Evolutionary conservation across 1,140 invertebrate species (phyloP).

Genomic region (Bombus haemorrhoidalis): DNA sequence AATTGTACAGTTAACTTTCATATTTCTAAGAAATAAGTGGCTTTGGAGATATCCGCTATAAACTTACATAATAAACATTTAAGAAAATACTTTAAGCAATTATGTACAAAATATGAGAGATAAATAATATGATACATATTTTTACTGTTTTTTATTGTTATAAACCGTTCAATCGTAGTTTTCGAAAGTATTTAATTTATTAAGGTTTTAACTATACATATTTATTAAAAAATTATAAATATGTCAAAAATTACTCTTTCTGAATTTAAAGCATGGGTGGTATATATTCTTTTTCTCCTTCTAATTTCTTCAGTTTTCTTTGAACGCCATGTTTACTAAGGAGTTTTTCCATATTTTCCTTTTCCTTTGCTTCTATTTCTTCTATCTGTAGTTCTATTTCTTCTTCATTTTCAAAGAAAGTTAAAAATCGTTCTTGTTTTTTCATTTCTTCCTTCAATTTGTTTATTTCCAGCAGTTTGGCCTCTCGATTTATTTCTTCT

Average conservation of each 20-base stretch:
- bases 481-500: conserved; percentile 81
- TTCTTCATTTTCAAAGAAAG: conserved; percentile 91
- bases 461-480: conserved; percentile 84
- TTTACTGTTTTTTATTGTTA: conserved; percentile 22
- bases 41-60: conserved; percentile 31
- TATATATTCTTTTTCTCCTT: conserved; percentile 85
- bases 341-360: conserved; percentile 56
- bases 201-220: conserved; percentile 19
- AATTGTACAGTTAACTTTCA: conserved; percentile 56
- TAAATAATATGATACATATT: conserved; percentile 50
- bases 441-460: conserved; percentile 84
- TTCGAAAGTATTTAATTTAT: conserved; percentile 23
- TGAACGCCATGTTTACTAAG: neutral
- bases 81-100: conserved; percentile 38
- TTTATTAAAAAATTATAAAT: conserved; percentile 17
- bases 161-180: conserved; percentile 7
- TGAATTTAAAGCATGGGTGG: conserved; percentile 83
- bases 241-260: conserved; percentile 20
- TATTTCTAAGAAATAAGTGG: conserved; percentile 44
- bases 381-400: conserved; percentile 88
- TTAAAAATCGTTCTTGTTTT: conserved; percentile 86
- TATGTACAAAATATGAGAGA: conserved; percentile 61
- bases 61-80: conserved; percentile 45
- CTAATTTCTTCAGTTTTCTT: conserved; percentile 40
- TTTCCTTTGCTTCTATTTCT: conserved; percentile 80